Evolutionary conservation across 2,797 vertebrate genomes (phyloP).

Genomic region (Spinibarbus caldwelli): DNA sequence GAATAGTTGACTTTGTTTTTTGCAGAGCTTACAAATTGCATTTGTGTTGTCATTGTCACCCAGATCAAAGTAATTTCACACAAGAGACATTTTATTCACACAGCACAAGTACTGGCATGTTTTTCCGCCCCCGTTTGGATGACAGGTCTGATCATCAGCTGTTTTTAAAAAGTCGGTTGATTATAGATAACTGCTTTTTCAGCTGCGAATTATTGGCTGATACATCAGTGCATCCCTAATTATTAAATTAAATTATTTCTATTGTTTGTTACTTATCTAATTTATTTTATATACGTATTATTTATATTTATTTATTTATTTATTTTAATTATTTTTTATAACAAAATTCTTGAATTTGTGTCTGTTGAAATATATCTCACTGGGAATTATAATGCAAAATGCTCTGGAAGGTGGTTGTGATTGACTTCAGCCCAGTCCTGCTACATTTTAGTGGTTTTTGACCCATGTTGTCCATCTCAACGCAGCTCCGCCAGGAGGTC

Average conservation of each 20-base stretch:
- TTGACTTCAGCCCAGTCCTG: neutral
- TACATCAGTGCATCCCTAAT: neutral
- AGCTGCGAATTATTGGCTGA: neutral
- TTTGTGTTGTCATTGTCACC: neutral
- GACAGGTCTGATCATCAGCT: neutral
- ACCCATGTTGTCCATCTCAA: neutral
- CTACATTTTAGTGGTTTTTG: neutral
- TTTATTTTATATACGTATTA: neutral
- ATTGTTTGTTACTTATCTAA: neutral
- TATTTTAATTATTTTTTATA: no score
- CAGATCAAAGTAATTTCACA: neutral
- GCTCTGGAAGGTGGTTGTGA: neutral
- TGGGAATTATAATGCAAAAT: no score
- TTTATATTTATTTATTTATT: no score
- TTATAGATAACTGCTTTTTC: neutral
- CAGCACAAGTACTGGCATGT: no score
- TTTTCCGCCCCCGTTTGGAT: neutral
- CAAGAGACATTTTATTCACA: neutral
- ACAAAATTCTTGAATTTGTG: no score
- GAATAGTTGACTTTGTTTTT: neutral
- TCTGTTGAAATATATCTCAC: no score
- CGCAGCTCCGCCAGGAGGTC: slow-evolving; percentile 93
- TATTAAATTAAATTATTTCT: neutral
- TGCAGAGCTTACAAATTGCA: neutral
- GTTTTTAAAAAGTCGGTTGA: neutral